Evolutionary conservation across 2,797 vertebrate species (phyloP), one percentile per base, ranked within the genome.

Genomic region (Mus caroli): DNA sequence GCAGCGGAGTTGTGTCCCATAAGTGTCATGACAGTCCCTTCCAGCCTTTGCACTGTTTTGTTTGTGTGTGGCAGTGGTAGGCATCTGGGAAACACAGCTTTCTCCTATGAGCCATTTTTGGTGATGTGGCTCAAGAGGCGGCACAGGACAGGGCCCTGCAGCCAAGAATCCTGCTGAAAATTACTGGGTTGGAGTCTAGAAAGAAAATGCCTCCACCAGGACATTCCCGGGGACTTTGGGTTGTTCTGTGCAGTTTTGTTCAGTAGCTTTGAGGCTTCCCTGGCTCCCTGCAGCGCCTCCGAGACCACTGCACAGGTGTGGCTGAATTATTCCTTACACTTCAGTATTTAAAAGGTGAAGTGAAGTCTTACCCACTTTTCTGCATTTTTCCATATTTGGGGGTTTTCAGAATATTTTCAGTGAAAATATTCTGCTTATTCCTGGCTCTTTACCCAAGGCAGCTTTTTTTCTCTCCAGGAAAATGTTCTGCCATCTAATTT

Each of bases 331-430:
- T 76, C 62, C 88, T 93, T 83, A 43, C 2, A 50, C 8, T 78
- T 94, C 58, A 20, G 56, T 87, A 4, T 87, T 93, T 90, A 26
- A 92, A 92, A 84, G 34, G 37, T 92, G 31, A 94, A 88, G 7
- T 86, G 43, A 14, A 75, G 52, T 92, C 31, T 92, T 83, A 3
- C 24, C 60, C 88, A 62, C 40, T 37, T 90, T 79, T 91, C 31
- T 90, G 15, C 80, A 62, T 86, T 91, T 89, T 82, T 62, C 15
- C 67, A 12, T 90, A 31, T 89, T 82, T 86, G 28, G 1, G 43
- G 71, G 15, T 91, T 82, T 75, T 69, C 13, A 78, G 8, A 69
- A 37, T 43, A 71, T 40, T 92, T 7, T 50, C 43, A 64, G 24
- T 94, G 14, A 93, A 56, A 43, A 43, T 43, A 43, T 43, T 43